Evolutionary conservation across 2,797 vertebrate species (phyloP), one percentile per base, ranked within the genome.

Genomic region (Poeciliopsis infans): DNA sequence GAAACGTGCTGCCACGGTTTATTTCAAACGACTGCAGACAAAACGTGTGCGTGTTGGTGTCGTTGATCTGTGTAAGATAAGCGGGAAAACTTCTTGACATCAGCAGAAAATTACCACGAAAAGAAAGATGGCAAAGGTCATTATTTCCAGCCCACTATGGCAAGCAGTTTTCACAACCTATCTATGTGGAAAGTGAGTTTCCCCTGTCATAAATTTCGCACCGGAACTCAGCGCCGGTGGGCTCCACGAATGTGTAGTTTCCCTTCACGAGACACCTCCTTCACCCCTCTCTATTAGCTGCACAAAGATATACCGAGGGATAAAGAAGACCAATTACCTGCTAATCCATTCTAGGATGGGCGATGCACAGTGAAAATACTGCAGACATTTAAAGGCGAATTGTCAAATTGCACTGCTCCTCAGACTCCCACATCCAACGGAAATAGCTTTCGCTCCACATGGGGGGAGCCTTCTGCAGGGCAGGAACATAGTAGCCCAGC

Each of bases 291-390:
- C 71, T 74, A 36, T 74, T 71, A 66, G 57, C 72, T 75, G 46
- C 59, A 85, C 75, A 77, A 74, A 91, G 82, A 85, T 82, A 77
- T 85, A 82, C 72, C 73, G 77, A 84, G 81, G 76, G 78, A 86
- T 80, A 80, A 46, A 46, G 61, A 31, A 69, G 77, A 84, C 77
- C 83, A 72, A 84, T 78, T 77, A 79, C 72, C 41, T 76, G 0
- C 28, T 10, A 2, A 45, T 7, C 33, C 2, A 3, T 28, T 33
- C 74, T 53, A 79, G 78, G 72, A 83, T 69, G 75, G 59, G 74
- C 49, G 76, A 80, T 51, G 18, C 61, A 68, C 31, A 25, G 11
- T 55, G 6, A 77, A 80, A 78, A 55, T 80, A 74, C 75, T 75
- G 66, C 75, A 82, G 69, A 68, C 36, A 83, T 90, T 89, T 84